A percentile compares a stretch with the other conserved stretches of the same genome.
Evolutionary conservation across 2,888 invertebrate genomes (phyloP).

Genomic region (Ophion costatus): DNA sequence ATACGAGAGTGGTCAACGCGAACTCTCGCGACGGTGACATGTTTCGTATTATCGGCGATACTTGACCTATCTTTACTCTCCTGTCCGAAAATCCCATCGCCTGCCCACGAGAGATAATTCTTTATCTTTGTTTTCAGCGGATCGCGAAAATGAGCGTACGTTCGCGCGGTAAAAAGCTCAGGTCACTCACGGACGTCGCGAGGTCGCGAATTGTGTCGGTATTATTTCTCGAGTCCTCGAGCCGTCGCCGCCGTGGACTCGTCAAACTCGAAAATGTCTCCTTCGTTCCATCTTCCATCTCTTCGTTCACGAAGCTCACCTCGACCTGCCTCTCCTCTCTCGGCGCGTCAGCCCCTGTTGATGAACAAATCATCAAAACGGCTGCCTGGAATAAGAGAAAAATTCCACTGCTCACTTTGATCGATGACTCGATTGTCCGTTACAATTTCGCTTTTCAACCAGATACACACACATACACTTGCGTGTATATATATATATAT

Average conservation of each 20-base stretch:
- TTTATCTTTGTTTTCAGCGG: background rate
- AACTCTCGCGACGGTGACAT: conserved; percentile 87
- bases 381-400: conserved; percentile 65
- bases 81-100: conserved; percentile 86
- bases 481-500: no score
- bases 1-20: conserved; percentile 87
- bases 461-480: no score
- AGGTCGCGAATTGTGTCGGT: conserved; percentile 70
- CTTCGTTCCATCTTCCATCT: conserved; percentile 46
- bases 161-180: background rate
- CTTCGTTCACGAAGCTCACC: conserved; percentile 68
- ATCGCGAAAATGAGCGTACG: background rate
- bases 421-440: background rate
- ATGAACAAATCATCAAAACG: conserved; percentile 70
- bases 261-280: conserved; percentile 75
- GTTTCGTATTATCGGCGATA: conserved; percentile 87
- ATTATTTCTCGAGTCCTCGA: conserved; percentile 69
- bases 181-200: conserved; percentile 68
- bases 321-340: conserved; percentile 65
- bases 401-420: background rate
- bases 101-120: conserved; percentile 67
- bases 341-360: conserved; percentile 61
- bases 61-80: conserved; percentile 86
- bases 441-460: background rate
- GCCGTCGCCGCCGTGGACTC: conserved; percentile 39